These are phyloP conservation scores for Macrostomum cliftonense DNA, from an alignment of 2,888 invertebrate species.

Conservation along the genomic window DNA sequence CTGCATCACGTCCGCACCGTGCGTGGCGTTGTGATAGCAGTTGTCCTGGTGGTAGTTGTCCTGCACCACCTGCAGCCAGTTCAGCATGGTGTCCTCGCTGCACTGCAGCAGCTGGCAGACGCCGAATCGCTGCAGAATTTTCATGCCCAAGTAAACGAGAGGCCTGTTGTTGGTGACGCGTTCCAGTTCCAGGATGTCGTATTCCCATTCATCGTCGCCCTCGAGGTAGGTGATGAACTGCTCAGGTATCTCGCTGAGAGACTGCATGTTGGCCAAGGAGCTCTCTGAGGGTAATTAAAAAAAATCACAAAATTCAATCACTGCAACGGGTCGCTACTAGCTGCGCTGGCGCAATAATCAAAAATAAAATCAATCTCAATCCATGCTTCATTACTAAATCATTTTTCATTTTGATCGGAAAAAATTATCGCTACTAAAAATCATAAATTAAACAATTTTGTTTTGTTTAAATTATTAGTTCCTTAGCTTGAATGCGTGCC, in stretches of 20 bases:
- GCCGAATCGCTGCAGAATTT: slow-evolving; percentile 64
- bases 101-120: slow-evolving; percentile 62
- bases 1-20: slow-evolving; percentile 81
- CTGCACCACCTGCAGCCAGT: slow-evolving; percentile 79
- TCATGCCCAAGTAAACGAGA: slow-evolving; percentile 64
- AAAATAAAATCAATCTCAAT: no score
- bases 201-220: slow-evolving; percentile 67
- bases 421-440: no score
- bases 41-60: slow-evolving; percentile 72
- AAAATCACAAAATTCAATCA: no score
- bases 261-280: neutral
- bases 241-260: slow-evolving; percentile 2
- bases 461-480: no score
- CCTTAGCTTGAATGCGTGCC: no score
- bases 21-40: slow-evolving; percentile 90
- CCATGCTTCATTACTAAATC: no score
- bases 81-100: slow-evolving; percentile 55
- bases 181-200: slow-evolving; percentile 79
- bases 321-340: no score
- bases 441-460: no score
- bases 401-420: no score
- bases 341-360: no score
- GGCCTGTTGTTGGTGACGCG: slow-evolving; percentile 50
- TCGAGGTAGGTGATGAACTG: slow-evolving; percentile 43
- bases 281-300: no score